Evolutionary conservation across 2,888 invertebrate genomes (phyloP), one percentile per base, ranked within the genome.

Genomic region (Nemapogon koenigi): DNA sequence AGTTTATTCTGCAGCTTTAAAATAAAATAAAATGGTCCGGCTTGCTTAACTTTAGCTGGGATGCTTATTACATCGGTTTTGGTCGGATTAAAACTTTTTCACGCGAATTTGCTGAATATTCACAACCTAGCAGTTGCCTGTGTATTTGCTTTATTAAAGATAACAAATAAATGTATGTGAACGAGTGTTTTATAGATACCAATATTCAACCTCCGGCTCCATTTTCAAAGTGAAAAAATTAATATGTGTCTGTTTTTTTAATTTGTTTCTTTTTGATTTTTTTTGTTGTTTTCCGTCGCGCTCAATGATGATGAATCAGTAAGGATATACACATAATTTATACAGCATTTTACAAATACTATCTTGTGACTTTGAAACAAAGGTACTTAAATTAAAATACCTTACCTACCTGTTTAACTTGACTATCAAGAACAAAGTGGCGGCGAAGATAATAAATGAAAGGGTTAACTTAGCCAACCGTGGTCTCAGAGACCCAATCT

Each of bases 11-110:
- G n/a, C n/a, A n/a, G n/a, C n/a, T 31, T 31, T 16, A 31, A 31
- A 31, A 31, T 31, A 31, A 31, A 31, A 31, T 17, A 31, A 31
- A 31, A 31, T 31, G 31, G 11, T 16, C n/a, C 14, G 31, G 17
- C n/a, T 16, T 16, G 31, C 16, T 31, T 10, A 14, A 16, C 16
- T 31, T 31, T 17, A 16, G 31, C 31, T 16, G 3, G 17, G 31
- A 16, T 17, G 31, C 16, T 31, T 31, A 31, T 31, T 31, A 31
- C 31, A 16, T 31, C 31, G 16, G 31, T 31, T 31, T 31, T 31
- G 31, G 17, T 16, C 17, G 31, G n/a, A 31, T 31, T 31, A 31
- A 17, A n/a, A 31, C 17, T 31, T 31, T 31, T 31, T 17, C 31
- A 31, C 31, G 17, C 31, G 16, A n/a, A n/a, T n/a, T n/a, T n/a